Evolutionary conservation across 1,140 invertebrate species (phyloP).

Genomic region (Pseudobourletiella spinata): DNA sequence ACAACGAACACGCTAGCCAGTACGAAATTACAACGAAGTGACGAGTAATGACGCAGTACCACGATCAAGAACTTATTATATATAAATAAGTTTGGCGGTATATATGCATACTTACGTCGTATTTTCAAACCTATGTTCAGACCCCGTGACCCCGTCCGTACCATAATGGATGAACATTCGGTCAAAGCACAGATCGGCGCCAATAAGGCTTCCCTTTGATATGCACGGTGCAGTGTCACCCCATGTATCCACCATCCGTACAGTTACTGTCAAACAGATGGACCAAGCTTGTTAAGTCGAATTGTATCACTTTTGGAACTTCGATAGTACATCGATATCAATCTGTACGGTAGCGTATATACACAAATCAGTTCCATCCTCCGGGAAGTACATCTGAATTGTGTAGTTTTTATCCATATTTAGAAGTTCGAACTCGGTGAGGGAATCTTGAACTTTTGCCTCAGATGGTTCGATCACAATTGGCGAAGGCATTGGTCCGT

Average conservation of each 20-base stretch:
- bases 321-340: too few species aligned
- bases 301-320: too few species aligned
- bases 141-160: not conserved
- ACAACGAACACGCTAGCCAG: too few species aligned
- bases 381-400: slow-evolving; percentile 5
- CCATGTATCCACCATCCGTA: not conserved
- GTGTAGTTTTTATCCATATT: not conserved
- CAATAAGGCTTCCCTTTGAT: slow-evolving; percentile 6
- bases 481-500: not conserved
- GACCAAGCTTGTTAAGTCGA: too few species aligned
- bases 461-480: not conserved
- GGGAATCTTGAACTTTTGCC: not conserved
- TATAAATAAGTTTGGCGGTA: too few species aligned
- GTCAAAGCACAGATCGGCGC: slow-evolving; percentile 9
- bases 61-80: too few species aligned
- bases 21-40: too few species aligned
- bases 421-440: not conserved
- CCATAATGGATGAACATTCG: slow-evolving; percentile 8
- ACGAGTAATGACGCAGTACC: too few species aligned
- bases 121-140: not conserved
- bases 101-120: too few species aligned
- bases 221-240: not conserved
- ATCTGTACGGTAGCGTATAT: too few species aligned
- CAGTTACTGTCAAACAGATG: slow-evolving; percentile 1
- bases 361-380: slow-evolving; percentile 6